A percentile compares a stretch with the other conserved stretches of the same genome.
These are phyloP conservation scores for Propithecus perrieri DNA, from an alignment of 2,797 vertebrate genomes.

Conservation along the genomic window DNA sequence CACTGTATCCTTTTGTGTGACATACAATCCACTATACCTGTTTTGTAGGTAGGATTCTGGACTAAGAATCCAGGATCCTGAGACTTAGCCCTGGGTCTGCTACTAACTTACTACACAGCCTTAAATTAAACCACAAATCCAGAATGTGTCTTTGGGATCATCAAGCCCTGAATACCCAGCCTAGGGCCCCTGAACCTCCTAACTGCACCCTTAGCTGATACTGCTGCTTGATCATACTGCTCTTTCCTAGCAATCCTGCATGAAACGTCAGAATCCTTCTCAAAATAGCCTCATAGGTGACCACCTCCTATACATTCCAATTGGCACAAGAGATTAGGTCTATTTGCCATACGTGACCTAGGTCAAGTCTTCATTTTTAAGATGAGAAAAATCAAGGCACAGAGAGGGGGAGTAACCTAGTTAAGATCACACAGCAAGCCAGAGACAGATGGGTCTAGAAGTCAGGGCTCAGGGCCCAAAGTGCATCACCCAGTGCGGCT, in stretches of 20 bases:
- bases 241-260: not conserved
- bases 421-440: not conserved
- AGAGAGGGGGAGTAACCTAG: not conserved
- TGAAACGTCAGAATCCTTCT: not conserved
- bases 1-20: not conserved
- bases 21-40: no score
- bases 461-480: not conserved
- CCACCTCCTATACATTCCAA: not conserved
- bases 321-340: not conserved
- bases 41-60: not conserved
- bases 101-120: not conserved
- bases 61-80: not conserved
- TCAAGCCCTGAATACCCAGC: not conserved
- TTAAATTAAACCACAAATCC: not conserved
- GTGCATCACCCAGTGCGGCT: not conserved
- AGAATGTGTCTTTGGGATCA: not conserved
- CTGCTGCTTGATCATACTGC: not conserved
- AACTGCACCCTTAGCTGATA: not conserved
- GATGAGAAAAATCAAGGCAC: not conserved
- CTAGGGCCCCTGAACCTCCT: rapidly evolving
- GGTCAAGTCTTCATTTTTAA: not conserved
- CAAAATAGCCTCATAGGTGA: not conserved
- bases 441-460: not conserved
- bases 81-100: not conserved
- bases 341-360: not conserved